A percentile compares a stretch with the other conserved stretches of the same genome.
Conservation (phyloP, 2,113 vertebrate genomes). For the Hyla sarda region DNA sequence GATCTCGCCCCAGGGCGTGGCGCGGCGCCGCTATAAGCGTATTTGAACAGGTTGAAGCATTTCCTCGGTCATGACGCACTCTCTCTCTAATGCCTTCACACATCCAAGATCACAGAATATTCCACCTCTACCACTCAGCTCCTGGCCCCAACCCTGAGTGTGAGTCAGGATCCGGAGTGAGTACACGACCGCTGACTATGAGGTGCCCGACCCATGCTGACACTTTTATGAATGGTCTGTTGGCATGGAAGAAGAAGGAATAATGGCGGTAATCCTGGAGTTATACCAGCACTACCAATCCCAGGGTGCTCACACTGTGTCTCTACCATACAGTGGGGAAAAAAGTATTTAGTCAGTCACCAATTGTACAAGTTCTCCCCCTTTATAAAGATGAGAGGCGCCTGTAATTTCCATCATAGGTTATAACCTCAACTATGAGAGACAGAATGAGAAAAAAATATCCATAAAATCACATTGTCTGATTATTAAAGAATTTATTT, state of each 20-base stretch:
- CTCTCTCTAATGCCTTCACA: background rate
- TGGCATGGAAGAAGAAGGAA: background rate
- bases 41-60: constrained; percentile 8
- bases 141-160: background rate
- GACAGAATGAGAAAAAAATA: too few species aligned
- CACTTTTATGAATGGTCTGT: constrained; percentile 15
- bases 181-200: background rate
- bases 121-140: background rate
- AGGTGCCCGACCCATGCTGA: background rate
- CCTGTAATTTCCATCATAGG: too few species aligned
- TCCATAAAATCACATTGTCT: too few species aligned
- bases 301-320: too few species aligned
- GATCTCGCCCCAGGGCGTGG: too few species aligned
- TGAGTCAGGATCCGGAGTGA: constrained; percentile 10
- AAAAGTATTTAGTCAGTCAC: too few species aligned
- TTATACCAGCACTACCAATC: background rate
- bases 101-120: constrained; percentile 7
- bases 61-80: constrained; percentile 5
- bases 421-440: too few species aligned
- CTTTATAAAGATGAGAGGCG: too few species aligned
- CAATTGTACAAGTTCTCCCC: too few species aligned
- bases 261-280: background rate
- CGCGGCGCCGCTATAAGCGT: background rate
- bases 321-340: too few species aligned
- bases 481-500: too few species aligned